A percentile compares a stretch with the other conserved stretches of the same genome.
phyloP scores from a whole-genome alignment of 2,888 invertebrate genomes.

The Eudemis profundana region DNA sequence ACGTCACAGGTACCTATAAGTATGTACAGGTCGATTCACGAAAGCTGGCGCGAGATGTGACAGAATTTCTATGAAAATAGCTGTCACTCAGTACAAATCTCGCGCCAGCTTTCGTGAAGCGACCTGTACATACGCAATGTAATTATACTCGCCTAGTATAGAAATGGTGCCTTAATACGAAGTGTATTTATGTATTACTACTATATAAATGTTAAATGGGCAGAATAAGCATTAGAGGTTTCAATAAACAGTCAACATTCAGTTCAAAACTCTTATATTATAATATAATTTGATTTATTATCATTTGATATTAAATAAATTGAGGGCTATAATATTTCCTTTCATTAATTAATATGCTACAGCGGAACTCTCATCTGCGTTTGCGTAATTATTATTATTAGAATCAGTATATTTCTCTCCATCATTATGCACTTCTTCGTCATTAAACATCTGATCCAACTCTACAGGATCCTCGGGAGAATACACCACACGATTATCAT shows the following conservation, averaged over 20 bases:
- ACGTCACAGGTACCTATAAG: too few species aligned
- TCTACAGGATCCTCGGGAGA: slow-evolving; percentile 57
- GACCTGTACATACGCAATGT: too few species aligned
- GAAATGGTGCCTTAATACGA: too few species aligned
- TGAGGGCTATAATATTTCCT: not conserved
- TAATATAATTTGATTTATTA: slow-evolving; percentile 23
- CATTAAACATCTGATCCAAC: slow-evolving; percentile 59
- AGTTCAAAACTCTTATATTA: not conserved
- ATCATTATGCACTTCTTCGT: slow-evolving; percentile 60
- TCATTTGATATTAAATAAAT: slow-evolving; percentile 14
- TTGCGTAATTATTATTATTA: slow-evolving; percentile 67
- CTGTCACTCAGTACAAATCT: too few species aligned
- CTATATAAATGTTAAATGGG: too few species aligned
- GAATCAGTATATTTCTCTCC: slow-evolving; percentile 58
- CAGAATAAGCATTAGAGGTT: not conserved
- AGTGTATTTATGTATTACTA: too few species aligned
- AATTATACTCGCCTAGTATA: too few species aligned
- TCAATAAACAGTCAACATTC: not conserved
- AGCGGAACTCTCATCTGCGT: slow-evolving; percentile 63
- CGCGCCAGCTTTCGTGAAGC: too few species aligned
- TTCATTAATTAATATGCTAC: slow-evolving; percentile 60
- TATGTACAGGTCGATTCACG: too few species aligned
- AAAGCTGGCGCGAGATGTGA: too few species aligned
- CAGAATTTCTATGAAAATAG: too few species aligned
- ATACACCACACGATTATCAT: slow-evolving; percentile 50